phyloP scores from a whole-genome alignment of 2,888 invertebrate species.

The Flexamia atlantica region DNA sequence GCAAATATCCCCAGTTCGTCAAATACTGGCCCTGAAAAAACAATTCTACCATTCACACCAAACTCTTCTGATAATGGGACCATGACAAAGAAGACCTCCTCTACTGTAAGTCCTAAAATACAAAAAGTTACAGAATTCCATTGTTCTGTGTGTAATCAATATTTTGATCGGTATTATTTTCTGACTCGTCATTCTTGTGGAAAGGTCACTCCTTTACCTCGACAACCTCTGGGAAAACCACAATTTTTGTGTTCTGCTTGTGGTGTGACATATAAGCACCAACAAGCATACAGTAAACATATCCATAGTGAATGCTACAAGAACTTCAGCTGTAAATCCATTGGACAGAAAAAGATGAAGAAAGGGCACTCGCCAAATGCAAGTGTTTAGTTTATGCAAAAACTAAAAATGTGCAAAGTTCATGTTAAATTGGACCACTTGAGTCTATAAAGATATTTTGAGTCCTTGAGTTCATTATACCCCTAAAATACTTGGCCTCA shows the following conservation, averaged over 20 bases:
- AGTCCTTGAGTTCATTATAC: too few relatives aligned
- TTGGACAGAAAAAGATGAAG: not conserved
- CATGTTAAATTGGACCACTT: not conserved
- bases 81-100: too few relatives aligned
- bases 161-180: not conserved
- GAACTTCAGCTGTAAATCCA: not conserved
- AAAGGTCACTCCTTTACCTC: not conserved
- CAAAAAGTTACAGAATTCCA: not conserved
- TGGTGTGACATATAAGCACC: not conserved
- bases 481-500: too few relatives aligned
- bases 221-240: not conserved
- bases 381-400: not conserved
- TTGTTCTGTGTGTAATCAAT: not conserved
- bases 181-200: not conserved
- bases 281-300: not conserved
- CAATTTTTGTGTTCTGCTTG: not conserved
- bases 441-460: constrained; percentile 1
- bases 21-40: not conserved
- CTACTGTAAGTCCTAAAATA: not conserved
- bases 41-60: not conserved
- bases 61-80: too few relatives aligned
- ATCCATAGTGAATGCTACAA: constrained; percentile 6
- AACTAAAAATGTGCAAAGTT: not conserved
- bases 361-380: not conserved
- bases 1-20: not conserved